Conservation (phyloP, 2,113 vertebrate genomes). For the Xenopus laevis region DNA sequence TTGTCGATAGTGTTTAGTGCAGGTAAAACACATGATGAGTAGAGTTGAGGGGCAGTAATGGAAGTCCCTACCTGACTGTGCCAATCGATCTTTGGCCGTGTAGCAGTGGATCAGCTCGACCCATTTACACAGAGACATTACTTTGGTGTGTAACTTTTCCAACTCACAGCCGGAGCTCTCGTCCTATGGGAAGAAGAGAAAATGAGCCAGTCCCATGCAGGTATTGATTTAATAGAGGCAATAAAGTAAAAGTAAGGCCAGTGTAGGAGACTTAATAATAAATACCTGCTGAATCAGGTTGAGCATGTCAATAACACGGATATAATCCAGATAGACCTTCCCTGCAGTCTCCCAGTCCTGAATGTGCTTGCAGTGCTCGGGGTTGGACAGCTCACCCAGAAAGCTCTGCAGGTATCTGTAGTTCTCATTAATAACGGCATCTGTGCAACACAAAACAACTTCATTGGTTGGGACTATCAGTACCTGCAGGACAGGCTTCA, state of each 20-base stretch:
- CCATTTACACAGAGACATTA: constrained; percentile 83
- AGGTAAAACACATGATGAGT: too few species aligned
- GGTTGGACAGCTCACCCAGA: constrained; percentile 79
- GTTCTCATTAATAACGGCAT: constrained; percentile 93
- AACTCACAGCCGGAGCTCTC: constrained; percentile 79
- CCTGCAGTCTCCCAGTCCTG: constrained; percentile 92
- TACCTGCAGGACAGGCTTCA: too few species aligned
- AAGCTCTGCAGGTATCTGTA: constrained; percentile 87
- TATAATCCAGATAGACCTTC: constrained; percentile 90
- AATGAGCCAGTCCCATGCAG: background rate
- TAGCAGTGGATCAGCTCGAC: constrained; percentile 84
- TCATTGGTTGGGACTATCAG: background rate
- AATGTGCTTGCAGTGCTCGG: constrained; percentile 77
- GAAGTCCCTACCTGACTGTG: constrained; percentile 79
- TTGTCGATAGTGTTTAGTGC: too few species aligned
- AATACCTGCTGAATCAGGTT: constrained; percentile 78
- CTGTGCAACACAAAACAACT: constrained; percentile 54
- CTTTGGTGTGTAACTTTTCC: constrained; percentile 79
- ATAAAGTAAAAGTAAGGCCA: too few species aligned
- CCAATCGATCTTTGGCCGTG: constrained; percentile 80
- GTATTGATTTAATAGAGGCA: background rate
- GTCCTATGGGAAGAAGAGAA: constrained; percentile 56
- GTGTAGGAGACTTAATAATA: background rate
- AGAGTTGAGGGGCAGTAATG: background rate
- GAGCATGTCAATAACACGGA: constrained; percentile 79